A percentile compares a stretch with the other conserved stretches of the same genome.
phyloP scores from a whole-genome alignment of 2,797 vertebrate genomes.

The Gallirallus australis region DNA sequence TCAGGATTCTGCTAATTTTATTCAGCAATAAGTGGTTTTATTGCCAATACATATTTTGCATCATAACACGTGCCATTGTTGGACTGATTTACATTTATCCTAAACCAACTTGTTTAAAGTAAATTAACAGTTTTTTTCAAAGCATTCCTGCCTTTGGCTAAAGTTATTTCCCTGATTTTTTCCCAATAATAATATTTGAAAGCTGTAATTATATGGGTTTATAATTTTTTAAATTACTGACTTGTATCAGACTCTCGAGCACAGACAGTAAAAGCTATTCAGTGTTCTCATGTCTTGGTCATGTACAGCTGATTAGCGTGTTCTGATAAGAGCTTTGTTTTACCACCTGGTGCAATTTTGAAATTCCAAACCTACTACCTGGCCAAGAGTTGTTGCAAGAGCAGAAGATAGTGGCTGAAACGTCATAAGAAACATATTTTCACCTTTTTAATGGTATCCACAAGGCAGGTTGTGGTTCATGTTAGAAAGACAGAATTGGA shows the following conservation, averaged over 20 bases:
- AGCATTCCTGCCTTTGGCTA: not conserved
- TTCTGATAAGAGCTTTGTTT: not conserved
- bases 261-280: not conserved
- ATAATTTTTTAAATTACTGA: not conserved
- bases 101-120: not conserved
- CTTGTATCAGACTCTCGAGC: not conserved
- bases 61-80: fast-evolving
- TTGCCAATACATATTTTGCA: not conserved
- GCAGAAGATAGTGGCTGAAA: not conserved
- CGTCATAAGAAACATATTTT: not conserved
- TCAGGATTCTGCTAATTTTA: not conserved
- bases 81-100: not conserved
- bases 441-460: not conserved
- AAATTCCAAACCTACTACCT: not conserved
- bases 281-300: not conserved
- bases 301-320: not conserved
- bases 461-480: not conserved
- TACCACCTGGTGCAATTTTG: not conserved
- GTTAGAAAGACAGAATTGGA: not conserved
- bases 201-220: fast-evolving
- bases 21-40: not conserved
- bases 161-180: not conserved
- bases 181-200: not conserved
- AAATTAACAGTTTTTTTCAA: not conserved
- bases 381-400: not conserved